A percentile compares a stretch with the other conserved stretches of the same genome.
Evolutionary conservation across 2,113 vertebrate genomes (phyloP).

Genomic region (Excalfactoria chinensis): DNA sequence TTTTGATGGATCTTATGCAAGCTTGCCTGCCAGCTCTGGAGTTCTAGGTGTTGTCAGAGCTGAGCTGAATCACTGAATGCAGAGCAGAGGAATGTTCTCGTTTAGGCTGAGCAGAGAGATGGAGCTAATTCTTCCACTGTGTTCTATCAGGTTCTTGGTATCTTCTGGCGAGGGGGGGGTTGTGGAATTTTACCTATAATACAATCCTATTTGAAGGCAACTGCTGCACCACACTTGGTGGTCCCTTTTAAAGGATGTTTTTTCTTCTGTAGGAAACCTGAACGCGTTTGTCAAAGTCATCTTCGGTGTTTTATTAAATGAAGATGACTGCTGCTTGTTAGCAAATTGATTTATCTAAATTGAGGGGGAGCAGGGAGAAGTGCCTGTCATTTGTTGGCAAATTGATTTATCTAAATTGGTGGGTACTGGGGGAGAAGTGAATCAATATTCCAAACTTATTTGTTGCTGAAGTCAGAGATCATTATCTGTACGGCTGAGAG

Average conservation of each 20-base stretch:
- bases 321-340: neutral
- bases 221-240: neutral
- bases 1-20: neutral
- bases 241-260: neutral
- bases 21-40: neutral
- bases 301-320: neutral
- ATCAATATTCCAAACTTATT: neutral
- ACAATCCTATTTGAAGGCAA: neutral
- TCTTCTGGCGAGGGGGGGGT: fast-evolving
- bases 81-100: neutral
- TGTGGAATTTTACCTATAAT: neutral
- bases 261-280: neutral
- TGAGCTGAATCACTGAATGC: neutral
- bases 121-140: neutral
- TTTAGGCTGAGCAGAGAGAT: neutral
- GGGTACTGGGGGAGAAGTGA: neutral
- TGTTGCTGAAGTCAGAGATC: constrained; percentile 20
- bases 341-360: neutral
- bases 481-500: neutral
- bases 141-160: neutral
- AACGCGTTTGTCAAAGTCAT: neutral
- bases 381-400: neutral
- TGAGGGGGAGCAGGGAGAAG: neutral
- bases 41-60: neutral
- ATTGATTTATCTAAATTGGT: constrained; percentile 8